A percentile compares a stretch with the other conserved stretches of the same genome.
These are phyloP conservation scores for Gila robusta DNA, from an alignment of 2,797 vertebrate species.

Conservation along the genomic window DNA sequence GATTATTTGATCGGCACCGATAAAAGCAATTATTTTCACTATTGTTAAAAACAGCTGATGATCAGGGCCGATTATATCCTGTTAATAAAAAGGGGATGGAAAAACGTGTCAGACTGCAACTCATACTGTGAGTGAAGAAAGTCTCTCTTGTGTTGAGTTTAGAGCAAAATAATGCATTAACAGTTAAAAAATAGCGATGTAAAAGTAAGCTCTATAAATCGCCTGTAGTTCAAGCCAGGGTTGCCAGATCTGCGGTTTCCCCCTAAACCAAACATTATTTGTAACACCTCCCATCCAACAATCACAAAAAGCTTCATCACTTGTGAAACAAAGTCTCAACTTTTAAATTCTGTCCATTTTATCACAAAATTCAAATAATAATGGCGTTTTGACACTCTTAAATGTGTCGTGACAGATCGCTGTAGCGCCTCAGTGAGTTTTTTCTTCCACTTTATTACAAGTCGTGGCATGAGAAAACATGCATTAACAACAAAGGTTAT, in stretches of 20 bases:
- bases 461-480: background rate
- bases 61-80: no score
- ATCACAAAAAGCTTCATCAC: background rate
- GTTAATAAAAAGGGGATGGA: no score
- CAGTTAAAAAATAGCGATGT: background rate
- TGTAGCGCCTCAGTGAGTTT: background rate
- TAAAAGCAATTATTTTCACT: background rate
- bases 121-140: background rate
- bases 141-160: background rate
- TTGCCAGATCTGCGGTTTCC: background rate
- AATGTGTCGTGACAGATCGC: background rate
- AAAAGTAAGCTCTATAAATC: no score
- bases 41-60: background rate
- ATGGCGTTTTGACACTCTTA: background rate
- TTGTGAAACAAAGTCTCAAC: background rate
- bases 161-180: background rate
- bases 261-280: background rate
- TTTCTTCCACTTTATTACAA: background rate
- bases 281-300: background rate
- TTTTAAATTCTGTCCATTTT: background rate
- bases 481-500: background rate
- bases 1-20: background rate
- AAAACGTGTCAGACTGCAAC: background rate
- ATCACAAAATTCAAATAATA: background rate
- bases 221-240: background rate